Evolutionary conservation across 2,113 vertebrate species (phyloP), one percentile per base, ranked within the genome.

Genomic region (Hylia prasina): DNA sequence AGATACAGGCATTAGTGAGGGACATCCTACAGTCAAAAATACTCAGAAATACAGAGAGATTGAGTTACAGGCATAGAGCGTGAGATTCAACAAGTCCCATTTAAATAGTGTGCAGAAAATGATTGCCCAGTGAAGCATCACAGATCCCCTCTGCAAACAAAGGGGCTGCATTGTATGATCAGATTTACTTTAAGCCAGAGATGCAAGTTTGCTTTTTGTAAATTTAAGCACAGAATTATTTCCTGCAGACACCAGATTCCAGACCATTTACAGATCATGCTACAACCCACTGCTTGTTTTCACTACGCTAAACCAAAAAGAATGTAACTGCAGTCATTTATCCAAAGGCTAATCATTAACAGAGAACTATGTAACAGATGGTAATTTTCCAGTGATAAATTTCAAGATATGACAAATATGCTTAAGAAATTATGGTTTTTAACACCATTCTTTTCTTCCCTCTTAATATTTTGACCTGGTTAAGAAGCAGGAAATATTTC

Each of bases 11-110:
- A 98, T 97, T 98, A 99, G 98, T 98, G 98, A 98, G 97, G 98
- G 97, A 98, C 97, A 99, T 97, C 98, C 98, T 99, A 99, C 95
- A 98, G 98, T 98, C 98, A 98, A 98, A 99, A 98, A 98, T 98
- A 98, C 98, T 98, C 96, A 98, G 97, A 98, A 98, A 98, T 97
- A 98, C 95, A 97, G 96, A 97, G 96, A 97, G 78, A 96, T 94
- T 97, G 94, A 97, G 96, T 97, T 97, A 96, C 68, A 94, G 97
- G 88, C 92, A 98, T 15, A 97, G 68, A 92, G 95, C 44, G 58
- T 83, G 91, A 96, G 87, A 97, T 90, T 81, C 80, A 94, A 97
- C 65, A 97, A 97, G 90, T 95, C 92, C 88, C 97, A 92, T 94
- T 97, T 82, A 90, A 89, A 84, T 91, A 91, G 78, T 87, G 93